These are phyloP conservation scores for Mastomys natalensis DNA, from an alignment of 2,113 vertebrate species.

Conservation along the genomic window DNA sequence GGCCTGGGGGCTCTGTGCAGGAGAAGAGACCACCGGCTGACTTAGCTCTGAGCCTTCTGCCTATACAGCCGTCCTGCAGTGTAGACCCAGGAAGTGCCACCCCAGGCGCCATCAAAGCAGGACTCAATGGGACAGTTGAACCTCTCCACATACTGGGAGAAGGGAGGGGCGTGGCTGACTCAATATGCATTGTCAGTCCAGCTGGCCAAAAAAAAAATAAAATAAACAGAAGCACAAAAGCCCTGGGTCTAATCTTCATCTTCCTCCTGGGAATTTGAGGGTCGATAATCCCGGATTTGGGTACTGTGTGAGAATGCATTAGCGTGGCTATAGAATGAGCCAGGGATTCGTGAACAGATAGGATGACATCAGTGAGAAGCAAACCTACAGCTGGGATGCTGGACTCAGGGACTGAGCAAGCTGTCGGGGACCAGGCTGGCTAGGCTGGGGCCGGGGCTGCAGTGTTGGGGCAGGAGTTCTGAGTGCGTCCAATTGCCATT, in stretches of 20 bases:
- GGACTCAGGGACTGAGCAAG: not conserved
- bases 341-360: accelerated
- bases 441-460: not conserved
- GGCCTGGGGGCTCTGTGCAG: not conserved
- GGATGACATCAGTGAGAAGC: accelerated
- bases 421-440: not conserved
- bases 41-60: not conserved
- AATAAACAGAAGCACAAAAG: conserved; percentile 25
- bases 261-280: not conserved
- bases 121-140: accelerated
- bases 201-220: conserved; percentile 45
- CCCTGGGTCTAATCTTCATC: not conserved
- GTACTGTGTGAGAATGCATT: not conserved
- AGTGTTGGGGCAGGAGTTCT: not conserved
- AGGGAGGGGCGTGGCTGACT: not conserved
- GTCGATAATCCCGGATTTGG: not conserved
- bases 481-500: not conserved
- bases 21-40: not conserved
- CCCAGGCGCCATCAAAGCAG: not conserved
- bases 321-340: not conserved
- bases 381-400: not conserved
- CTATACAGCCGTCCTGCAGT: not conserved
- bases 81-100: not conserved
- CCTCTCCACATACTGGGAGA: not conserved
- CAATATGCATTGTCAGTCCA: not conserved